Percentiles rank a stretch among this genome's conserved stretches.
These are phyloP conservation scores for Nomada goodeniana DNA, from an alignment of 2,888 invertebrate species.

Conservation along the genomic window DNA sequence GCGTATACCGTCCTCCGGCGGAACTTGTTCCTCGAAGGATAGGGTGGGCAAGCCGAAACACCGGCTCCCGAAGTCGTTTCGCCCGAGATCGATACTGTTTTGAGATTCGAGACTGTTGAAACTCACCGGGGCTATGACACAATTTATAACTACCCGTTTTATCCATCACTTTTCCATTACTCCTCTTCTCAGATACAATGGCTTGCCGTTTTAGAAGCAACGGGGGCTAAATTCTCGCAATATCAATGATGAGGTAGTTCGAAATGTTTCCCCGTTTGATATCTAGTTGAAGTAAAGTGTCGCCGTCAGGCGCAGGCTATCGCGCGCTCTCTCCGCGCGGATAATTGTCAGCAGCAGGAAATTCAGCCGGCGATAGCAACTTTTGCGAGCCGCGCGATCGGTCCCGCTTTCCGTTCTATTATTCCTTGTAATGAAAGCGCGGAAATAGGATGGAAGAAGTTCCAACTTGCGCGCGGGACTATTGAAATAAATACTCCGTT, in stretches of 20 bases:
- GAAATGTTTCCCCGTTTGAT: conserved; percentile 38
- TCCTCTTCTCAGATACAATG: background rate
- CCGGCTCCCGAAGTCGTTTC: conserved; percentile 30
- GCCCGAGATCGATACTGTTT: conserved; percentile 45
- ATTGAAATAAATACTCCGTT: conserved; percentile 38
- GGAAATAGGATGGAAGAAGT: conserved; percentile 61
- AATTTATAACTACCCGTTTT: background rate
- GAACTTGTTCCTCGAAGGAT: conserved; percentile 51
- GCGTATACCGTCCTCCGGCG: conserved; percentile 23
- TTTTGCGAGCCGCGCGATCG: conserved; percentile 59
- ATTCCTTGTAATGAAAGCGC: conserved; percentile 59
- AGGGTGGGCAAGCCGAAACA: conserved; percentile 43
- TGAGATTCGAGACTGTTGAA: conserved; percentile 16
- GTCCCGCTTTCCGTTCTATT: conserved; percentile 61
- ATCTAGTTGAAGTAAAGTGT: conserved; percentile 48
- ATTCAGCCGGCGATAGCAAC: conserved; percentile 61
- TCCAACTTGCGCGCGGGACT: conserved; percentile 47
- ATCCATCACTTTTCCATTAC: background rate
- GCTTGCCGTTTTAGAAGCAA: background rate
- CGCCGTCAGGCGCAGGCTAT: conserved; percentile 47
- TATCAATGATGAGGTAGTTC: conserved; percentile 8
- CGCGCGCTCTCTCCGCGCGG: conserved; percentile 44
- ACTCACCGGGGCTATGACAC: background rate
- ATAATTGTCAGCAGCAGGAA: conserved; percentile 63
- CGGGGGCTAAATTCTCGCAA: conserved; percentile 20